phyloP scores from a whole-genome alignment of 2,113 vertebrate genomes.

The Centropus unirufus region DNA sequence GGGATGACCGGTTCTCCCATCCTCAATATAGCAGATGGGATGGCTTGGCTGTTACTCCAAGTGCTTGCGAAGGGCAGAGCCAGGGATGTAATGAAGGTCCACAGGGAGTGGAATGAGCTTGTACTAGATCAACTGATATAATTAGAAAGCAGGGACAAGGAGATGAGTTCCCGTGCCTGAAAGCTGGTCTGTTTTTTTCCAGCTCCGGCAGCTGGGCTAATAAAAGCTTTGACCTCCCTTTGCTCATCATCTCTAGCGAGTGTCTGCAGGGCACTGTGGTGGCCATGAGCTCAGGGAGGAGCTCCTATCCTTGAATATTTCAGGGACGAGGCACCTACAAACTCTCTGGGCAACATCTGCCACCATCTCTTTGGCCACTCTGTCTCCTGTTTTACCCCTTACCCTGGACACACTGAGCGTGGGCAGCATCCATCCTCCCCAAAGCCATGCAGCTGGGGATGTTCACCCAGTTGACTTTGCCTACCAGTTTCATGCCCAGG shows the following conservation, averaged over 20 bases:
- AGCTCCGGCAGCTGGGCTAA: slow-evolving; percentile 30
- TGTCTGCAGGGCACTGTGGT: neutral
- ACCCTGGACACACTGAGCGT: rapidly evolving
- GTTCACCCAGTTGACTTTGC: neutral
- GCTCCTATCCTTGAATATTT: neutral
- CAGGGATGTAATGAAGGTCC: neutral
- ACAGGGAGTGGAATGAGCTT: neutral
- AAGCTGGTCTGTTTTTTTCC: neutral
- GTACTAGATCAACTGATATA: slow-evolving; percentile 53
- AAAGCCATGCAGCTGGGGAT: neutral
- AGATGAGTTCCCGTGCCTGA: slow-evolving; percentile 25
- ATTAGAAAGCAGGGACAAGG: slow-evolving; percentile 55
- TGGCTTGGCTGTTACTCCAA: neutral
- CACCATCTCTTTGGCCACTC: rapidly evolving
- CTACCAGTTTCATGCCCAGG: neutral
- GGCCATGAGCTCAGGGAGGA: neutral
- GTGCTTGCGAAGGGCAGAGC: slow-evolving; percentile 12
- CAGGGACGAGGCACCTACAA: neutral
- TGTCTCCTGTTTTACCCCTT: neutral
- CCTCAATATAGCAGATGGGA: neutral
- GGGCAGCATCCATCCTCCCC: neutral
- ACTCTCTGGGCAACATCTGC: neutral
- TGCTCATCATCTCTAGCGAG: neutral
- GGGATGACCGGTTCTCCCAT: neutral
- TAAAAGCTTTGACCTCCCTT: slow-evolving; percentile 1